Conservation (phyloP, 2,113 vertebrate species). For the Oostethus manadensis region DNA sequence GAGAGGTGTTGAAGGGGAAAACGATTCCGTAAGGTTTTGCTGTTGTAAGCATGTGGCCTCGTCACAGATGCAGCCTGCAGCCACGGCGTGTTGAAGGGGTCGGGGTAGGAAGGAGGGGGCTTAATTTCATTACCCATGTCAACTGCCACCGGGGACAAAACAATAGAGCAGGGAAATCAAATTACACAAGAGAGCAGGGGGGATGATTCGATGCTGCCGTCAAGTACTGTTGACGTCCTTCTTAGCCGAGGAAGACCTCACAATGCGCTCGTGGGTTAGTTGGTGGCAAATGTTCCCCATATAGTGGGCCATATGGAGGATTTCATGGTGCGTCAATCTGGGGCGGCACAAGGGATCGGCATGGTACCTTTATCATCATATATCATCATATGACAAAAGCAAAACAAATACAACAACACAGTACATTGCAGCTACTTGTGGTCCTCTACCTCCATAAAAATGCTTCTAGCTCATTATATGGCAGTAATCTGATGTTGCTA, state of each 20-base stretch:
- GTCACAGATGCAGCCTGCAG: slow-evolving; percentile 29
- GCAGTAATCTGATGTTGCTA: not conserved
- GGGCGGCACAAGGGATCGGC: too few relatives aligned
- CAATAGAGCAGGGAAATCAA: slow-evolving; percentile 56
- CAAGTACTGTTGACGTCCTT: slow-evolving; percentile 12
- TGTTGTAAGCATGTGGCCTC: slow-evolving; percentile 27
- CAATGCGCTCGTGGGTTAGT: slow-evolving; percentile 14
- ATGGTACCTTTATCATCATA: too few relatives aligned
- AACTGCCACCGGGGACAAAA: slow-evolving; percentile 56
- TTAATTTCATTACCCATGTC: slow-evolving; percentile 64
- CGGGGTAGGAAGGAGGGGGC: slow-evolving; percentile 33
- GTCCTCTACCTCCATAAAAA: not conserved
- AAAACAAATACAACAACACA: too few relatives aligned
- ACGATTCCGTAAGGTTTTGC: slow-evolving; percentile 9
- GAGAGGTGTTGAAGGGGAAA: not conserved
- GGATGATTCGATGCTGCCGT: slow-evolving; percentile 13
- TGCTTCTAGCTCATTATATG: not conserved
- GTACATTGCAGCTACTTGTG: not conserved
- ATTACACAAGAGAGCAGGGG: slow-evolving; percentile 47
- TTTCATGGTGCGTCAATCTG: slow-evolving; percentile 31
- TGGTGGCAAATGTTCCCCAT: not conserved
- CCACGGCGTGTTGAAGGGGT: slow-evolving; percentile 16
- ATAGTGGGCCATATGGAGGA: slow-evolving; percentile 21
- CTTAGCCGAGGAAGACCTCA: slow-evolving; percentile 21
- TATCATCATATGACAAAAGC: too few relatives aligned